Base-by-base conservation (phyloP, 2,888 invertebrate genomes). In the Notodonta ziczac region DNA sequence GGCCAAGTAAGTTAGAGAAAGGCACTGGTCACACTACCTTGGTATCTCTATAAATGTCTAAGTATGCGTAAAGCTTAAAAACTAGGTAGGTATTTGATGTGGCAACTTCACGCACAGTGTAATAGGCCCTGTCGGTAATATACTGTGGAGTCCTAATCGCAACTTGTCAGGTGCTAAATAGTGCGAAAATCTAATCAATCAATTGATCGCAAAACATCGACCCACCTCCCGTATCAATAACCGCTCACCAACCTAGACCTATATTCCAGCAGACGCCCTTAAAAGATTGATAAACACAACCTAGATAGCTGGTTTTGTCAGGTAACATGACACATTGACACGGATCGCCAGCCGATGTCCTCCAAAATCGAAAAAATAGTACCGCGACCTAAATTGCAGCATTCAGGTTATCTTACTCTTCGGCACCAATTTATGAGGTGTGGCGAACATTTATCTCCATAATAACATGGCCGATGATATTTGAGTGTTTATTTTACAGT, bases 361-460 rank as follows among this genome's bases (percentile, higher is more conserved):
- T 83, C 81, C 75, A 76, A 75, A 73, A 66, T 61, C 63, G 61
- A 70, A 66, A 77, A 86, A 84, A 85, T 81, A 75, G 85, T 81
- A 76, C 85, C 78, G 74, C 74, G 89, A 82, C 89, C 89, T 70
- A 88, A 86, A 88, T 90, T 81, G 70, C 74, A 75, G 72, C 77
- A 86, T 84, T 85, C 81, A 81, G 86, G 86, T 86, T 89, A 88
- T 89, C 87, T 78, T 68, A 71, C 71, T 78, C 73, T 81, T 79
- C 75, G 77, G 77, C 69, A 78, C 72, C 78, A 74, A 81, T 80
- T 75, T 74, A 70, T 72, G 75, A 81, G 80, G 77, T 78, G 68
- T 73, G 67, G 66, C 66, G 70, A 74, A 65, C 64, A 72, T 65
- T 75, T 70, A 72, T 73, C 69, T 63, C 58, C 58, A 55, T 55